These are phyloP conservation scores for Allygus modestus DNA, from an alignment of 2,888 invertebrate genomes.

Conservation along the genomic window DNA sequence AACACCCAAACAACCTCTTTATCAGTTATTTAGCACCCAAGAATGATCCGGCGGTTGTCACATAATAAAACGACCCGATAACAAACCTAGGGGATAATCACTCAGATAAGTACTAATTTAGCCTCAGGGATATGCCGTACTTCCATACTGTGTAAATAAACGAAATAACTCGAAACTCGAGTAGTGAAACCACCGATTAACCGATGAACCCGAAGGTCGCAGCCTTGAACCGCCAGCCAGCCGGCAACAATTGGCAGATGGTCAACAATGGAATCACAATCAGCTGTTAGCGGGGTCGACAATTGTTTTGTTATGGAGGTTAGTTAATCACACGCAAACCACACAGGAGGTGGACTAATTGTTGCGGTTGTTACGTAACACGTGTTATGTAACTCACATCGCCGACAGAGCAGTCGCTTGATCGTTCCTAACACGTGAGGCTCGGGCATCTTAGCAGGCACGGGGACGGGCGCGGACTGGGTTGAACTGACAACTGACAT, in stretches of 20 bases:
- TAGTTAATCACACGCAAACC: slow-evolving; percentile 19
- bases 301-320: slow-evolving; percentile 29
- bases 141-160: background rate
- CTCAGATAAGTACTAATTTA: too few species aligned
- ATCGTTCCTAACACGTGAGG: background rate
- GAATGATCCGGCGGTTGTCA: background rate
- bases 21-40: background rate
- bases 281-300: background rate
- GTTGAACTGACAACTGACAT: background rate
- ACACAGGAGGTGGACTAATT: background rate
- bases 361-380: background rate
- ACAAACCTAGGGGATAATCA: background rate
- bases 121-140: too few species aligned
- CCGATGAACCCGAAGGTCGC: slow-evolving; percentile 26
- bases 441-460: background rate
- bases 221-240: background rate
- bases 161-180: background rate
- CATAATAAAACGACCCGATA: slow-evolving; percentile 6
- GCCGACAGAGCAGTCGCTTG: background rate
- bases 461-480: background rate
- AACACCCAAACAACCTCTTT: background rate
- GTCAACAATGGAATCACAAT: slow-evolving; percentile 9
- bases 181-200: background rate
- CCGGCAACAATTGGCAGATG: background rate
- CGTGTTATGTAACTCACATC: slow-evolving; percentile 26